These are phyloP conservation scores for Monomorium pharaonis DNA, from an alignment of 1,140 invertebrate species.

Conservation along the genomic window DNA sequence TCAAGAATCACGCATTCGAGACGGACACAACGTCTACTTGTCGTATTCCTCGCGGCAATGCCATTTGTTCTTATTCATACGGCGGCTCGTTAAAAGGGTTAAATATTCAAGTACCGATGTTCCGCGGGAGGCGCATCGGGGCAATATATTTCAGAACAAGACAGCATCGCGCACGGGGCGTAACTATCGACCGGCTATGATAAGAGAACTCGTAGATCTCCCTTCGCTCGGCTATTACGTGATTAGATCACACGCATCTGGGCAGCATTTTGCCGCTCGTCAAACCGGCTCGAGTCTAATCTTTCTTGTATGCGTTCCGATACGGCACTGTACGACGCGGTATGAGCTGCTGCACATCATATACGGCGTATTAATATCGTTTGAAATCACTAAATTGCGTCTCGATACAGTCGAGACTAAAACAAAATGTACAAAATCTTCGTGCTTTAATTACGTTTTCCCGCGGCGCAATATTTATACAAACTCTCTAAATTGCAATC, in stretches of 20 bases:
- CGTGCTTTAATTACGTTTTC: not conserved
- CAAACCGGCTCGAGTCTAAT: conserved; percentile 46
- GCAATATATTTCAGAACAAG: conserved; percentile 48
- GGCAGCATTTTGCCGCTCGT: conserved; percentile 26
- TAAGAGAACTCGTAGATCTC: conserved; percentile 44
- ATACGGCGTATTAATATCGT: not conserved
- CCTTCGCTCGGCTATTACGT: conserved; percentile 44
- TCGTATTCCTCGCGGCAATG: conserved; percentile 9
- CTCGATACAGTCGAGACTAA: not conserved
- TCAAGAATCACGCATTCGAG: conserved; percentile 10
- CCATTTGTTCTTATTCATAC: conserved; percentile 26
- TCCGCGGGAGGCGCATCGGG: not conserved
- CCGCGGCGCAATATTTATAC: not conserved
- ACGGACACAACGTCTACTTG: not conserved
- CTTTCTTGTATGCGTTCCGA: conserved; percentile 29
- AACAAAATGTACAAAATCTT: not conserved
- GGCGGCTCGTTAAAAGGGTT: conserved; percentile 47
- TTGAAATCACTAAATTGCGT: not conserved
- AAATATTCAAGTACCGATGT: conserved; percentile 51
- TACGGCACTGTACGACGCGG: not conserved
- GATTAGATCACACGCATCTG: conserved; percentile 53
- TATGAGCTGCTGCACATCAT: not conserved
- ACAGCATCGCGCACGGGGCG: conserved; percentile 49
- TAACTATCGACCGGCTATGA: conserved; percentile 48
- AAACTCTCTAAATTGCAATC: too few species aligned